Evolutionary conservation across 1,140 invertebrate species (phyloP).

Genomic region (Manduca sexta): DNA sequence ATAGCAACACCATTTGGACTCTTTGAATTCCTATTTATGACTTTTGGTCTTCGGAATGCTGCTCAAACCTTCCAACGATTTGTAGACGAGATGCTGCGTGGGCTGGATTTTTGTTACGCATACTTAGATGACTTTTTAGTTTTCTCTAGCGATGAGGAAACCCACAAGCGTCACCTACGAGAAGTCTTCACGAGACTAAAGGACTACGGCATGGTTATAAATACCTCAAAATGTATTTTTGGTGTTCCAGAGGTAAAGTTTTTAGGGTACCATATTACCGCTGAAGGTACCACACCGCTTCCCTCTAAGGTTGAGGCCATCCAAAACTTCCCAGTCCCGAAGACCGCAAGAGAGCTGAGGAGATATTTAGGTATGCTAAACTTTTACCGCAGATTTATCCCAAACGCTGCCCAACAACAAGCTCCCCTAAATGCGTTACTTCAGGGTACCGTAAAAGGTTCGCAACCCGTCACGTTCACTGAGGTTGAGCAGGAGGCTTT

Average conservation of each 20-base stretch:
- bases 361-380: slow-evolving; percentile 16
- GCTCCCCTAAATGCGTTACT: slow-evolving; percentile 17
- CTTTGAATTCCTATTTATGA: slow-evolving; percentile 34
- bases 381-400: slow-evolving; percentile 44
- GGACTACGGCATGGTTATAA: slow-evolving; percentile 32
- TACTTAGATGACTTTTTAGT: slow-evolving; percentile 74
- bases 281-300: slow-evolving; percentile 21
- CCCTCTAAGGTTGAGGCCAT: slow-evolving; percentile 26
- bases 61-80: slow-evolving; percentile 15
- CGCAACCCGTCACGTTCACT: slow-evolving; percentile 5
- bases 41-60: slow-evolving; percentile 33
- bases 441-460: slow-evolving; percentile 13
- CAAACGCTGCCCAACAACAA: slow-evolving; percentile 25
- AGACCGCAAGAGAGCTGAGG: not conserved
- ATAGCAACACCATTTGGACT: slow-evolving; percentile 42
- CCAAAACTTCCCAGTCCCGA: slow-evolving; percentile 33
- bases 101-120: slow-evolving; percentile 34
- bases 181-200: slow-evolving; percentile 26
- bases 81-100: slow-evolving; percentile 33
- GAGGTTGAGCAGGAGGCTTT: slow-evolving; percentile 7
- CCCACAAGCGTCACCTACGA: slow-evolving; percentile 31
- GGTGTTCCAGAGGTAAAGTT: slow-evolving; percentile 29
- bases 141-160: slow-evolving; percentile 24
- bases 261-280: slow-evolving; percentile 31
- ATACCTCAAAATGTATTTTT: slow-evolving; percentile 36